Conservation (phyloP, 2,888 invertebrate species). For the Allygus modestus region DNA sequence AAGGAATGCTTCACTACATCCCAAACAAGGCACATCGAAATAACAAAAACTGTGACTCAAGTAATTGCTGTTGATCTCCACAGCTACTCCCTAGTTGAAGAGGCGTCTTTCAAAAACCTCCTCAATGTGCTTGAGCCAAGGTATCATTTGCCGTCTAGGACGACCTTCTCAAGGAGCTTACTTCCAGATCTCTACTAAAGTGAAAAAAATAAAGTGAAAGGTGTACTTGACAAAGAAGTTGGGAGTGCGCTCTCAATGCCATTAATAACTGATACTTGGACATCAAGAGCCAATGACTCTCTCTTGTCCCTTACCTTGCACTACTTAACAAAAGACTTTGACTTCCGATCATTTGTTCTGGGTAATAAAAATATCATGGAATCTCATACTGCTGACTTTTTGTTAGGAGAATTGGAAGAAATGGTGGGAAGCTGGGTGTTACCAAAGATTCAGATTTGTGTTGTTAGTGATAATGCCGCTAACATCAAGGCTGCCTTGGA, state of each 20-base stretch:
- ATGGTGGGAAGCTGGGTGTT: slow-evolving; percentile 2
- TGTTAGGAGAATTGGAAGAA: neutral
- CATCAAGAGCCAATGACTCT: slow-evolving; percentile 15
- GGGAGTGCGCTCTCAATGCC: neutral
- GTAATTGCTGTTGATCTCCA: neutral
- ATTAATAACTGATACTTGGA: slow-evolving; percentile 5
- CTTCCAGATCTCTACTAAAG: neutral
- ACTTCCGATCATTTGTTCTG: neutral
- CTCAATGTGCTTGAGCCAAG: neutral
- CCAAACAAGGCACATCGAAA: neutral
- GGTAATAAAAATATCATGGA: neutral
- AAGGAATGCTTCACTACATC: neutral
- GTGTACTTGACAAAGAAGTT: neutral
- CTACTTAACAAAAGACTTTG: neutral
- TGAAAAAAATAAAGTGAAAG: neutral
- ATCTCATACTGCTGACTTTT: neutral
- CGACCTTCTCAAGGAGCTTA: neutral
- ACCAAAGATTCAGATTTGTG: neutral
- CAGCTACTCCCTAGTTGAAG: slow-evolving; percentile 15
- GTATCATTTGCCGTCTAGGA: neutral
- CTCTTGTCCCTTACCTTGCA: neutral
- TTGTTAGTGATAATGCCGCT: slow-evolving; percentile 40
- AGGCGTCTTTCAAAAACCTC: neutral
- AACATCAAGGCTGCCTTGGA: slow-evolving; percentile 45
- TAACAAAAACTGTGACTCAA: neutral